Conservation (phyloP, 23 tunicate species). For the Halocynthia aurantium region DNA sequence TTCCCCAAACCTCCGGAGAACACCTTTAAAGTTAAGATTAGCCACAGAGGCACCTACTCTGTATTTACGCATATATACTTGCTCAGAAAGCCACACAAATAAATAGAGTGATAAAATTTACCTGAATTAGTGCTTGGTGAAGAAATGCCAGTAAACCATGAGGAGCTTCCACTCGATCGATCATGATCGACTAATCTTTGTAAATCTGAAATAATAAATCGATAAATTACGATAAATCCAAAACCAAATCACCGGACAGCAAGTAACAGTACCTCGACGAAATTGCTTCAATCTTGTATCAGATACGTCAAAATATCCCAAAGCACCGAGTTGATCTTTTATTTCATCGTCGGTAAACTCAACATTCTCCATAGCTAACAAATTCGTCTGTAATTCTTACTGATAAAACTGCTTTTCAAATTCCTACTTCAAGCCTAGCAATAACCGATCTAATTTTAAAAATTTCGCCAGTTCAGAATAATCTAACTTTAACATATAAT, state of each 20-base stretch:
- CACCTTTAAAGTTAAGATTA: too few relatives aligned
- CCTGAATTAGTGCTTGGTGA: slow-evolving; percentile 81
- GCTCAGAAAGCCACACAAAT: too few relatives aligned
- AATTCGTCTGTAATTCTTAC: not conserved
- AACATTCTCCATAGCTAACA: slow-evolving; percentile 46
- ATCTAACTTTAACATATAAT: too few relatives aligned
- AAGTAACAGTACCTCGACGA: slow-evolving; percentile 36
- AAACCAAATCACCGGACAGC: not conserved
- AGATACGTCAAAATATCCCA: slow-evolving; percentile 77
- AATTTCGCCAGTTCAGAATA: not conserved
- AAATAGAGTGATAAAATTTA: not conserved
- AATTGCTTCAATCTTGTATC: slow-evolving; percentile 66
- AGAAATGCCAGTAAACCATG: slow-evolving; percentile 78
- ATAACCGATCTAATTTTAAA: not conserved
- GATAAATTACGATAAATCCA: not conserved
- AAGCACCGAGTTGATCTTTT: slow-evolving; percentile 54
- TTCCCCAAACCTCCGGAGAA: too few relatives aligned
- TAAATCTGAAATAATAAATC: slow-evolving; percentile 33
- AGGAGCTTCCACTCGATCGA: slow-evolving; percentile 80
- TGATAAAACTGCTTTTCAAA: not conserved
- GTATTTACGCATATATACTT: too few relatives aligned
- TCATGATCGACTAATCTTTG: slow-evolving; percentile 80
- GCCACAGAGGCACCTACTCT: too few relatives aligned
- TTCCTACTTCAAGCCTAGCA: not conserved
- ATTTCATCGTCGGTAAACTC: slow-evolving; percentile 86